Conservation (phyloP, 2,888 invertebrate genomes). For the Chorisops tibialis region DNA sequence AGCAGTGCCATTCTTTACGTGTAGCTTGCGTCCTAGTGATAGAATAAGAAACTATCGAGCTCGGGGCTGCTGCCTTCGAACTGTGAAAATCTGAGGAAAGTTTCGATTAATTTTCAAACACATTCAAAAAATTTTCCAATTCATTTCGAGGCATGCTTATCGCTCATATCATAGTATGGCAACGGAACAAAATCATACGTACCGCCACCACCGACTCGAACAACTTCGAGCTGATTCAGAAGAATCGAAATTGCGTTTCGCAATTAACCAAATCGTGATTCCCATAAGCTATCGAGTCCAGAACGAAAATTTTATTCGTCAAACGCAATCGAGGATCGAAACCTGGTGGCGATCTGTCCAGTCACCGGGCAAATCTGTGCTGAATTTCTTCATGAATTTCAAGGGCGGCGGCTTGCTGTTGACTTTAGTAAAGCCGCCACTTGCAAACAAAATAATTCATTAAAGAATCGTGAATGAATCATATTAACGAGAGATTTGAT, state of each 20-base stretch:
- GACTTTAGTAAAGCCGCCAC: constrained; percentile 63
- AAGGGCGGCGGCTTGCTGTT: constrained; percentile 65
- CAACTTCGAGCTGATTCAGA: constrained; percentile 74
- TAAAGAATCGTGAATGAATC: too few species aligned
- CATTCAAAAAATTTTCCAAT: too few species aligned
- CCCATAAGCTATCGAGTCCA: constrained; percentile 63
- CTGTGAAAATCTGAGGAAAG: constrained; percentile 38
- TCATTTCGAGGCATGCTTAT: constrained; percentile 38
- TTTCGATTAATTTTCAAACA: too few species aligned
- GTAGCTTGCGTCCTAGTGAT: constrained; percentile 80
- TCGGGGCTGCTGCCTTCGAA: constrained; percentile 50
- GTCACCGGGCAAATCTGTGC: constrained; percentile 44
- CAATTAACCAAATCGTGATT: constrained; percentile 46
- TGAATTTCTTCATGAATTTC: constrained; percentile 57
- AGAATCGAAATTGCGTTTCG: constrained; percentile 73
- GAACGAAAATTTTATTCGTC: constrained; percentile 66
- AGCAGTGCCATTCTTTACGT: constrained; percentile 76
- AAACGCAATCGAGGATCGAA: constrained; percentile 78
- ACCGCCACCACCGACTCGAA: constrained; percentile 54
- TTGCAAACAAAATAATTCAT: too few species aligned
- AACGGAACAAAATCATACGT: constrained; percentile 40
- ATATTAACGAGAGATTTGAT: too few species aligned
- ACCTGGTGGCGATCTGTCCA: constrained; percentile 32
- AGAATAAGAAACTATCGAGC: constrained; percentile 88
- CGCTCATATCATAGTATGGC: constrained; percentile 42